These are phyloP conservation scores for Raphicerus campestris DNA, from an alignment of 2,113 vertebrate species.

Conservation along the genomic window DNA sequence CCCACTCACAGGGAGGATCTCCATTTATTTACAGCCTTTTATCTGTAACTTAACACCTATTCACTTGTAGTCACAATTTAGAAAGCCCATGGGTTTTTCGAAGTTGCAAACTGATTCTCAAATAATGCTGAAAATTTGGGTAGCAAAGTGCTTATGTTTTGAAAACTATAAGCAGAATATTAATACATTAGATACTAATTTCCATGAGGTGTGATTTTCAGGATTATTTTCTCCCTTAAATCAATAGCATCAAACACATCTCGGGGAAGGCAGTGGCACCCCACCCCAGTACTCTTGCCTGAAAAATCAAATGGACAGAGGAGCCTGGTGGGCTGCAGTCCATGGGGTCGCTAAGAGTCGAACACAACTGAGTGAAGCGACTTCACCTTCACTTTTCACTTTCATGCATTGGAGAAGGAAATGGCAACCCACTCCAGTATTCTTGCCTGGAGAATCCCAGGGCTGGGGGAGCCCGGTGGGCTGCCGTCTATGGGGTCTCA, in stretches of 20 bases:
- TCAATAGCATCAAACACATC: neutral
- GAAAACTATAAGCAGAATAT: neutral
- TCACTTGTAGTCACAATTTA: neutral
- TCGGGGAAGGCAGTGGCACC: no score
- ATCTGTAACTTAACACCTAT: neutral
- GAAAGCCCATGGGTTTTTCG: neutral
- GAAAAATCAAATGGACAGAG: no score
- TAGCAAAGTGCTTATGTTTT: neutral
- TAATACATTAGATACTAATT: neutral
- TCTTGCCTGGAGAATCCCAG: no score
- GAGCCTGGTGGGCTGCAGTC: no score
- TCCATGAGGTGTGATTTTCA: neutral
- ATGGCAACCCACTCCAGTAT: no score
- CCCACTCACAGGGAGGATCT: neutral
- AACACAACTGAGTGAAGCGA: no score
- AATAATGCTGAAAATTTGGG: neutral
- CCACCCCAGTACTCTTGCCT: no score
- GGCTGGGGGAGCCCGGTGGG: no score
- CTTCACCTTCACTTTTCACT: no score
- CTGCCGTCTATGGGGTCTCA: no score
- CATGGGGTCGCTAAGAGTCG: no score
- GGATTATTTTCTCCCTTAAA: neutral
- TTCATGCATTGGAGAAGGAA: no score
- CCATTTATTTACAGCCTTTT: neutral
- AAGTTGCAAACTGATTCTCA: neutral